A percentile compares a stretch with the other conserved stretches of the same genome.
phyloP scores from a whole-genome alignment of 2,797 vertebrate genomes.

The Columba guinea region DNA sequence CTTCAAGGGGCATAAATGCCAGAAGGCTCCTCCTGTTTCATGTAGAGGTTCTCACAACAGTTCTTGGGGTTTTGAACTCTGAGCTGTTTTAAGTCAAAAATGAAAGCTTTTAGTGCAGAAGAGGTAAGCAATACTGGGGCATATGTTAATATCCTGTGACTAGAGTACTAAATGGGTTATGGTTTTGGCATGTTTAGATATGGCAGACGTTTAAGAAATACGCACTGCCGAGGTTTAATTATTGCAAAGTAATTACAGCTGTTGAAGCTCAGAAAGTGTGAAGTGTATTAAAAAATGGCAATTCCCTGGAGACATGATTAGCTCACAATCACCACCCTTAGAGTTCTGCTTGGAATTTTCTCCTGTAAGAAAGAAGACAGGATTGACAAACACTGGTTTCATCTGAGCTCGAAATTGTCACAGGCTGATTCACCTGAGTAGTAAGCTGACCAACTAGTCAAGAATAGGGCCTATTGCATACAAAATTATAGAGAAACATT shows the following conservation, averaged over 20 bases:
- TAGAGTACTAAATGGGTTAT: background rate
- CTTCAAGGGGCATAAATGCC: background rate
- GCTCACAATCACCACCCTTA: background rate
- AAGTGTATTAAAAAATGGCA: background rate
- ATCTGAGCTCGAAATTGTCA: background rate
- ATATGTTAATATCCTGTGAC: background rate
- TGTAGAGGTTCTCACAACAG: background rate
- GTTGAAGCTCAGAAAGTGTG: slow-evolving; percentile 16
- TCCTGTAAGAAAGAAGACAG: background rate
- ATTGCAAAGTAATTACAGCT: slow-evolving; percentile 46
- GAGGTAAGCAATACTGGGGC: background rate
- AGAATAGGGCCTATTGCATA: background rate
- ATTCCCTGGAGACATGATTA: background rate
- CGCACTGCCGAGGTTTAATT: slow-evolving; percentile 5
- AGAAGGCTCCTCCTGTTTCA: background rate
- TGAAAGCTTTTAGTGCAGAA: background rate
- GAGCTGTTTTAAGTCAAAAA: background rate
- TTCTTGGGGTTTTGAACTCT: background rate
- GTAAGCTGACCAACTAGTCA: background rate
- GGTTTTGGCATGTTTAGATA: background rate
- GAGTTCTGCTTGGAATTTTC: background rate
- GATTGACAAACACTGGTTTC: background rate
- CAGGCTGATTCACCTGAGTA: background rate
- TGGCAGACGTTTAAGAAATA: slow-evolving; percentile 18
- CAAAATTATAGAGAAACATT: background rate